These are phyloP conservation scores for Capreolus pygargus DNA, from an alignment of 2,113 vertebrate species.

Conservation along the genomic window DNA sequence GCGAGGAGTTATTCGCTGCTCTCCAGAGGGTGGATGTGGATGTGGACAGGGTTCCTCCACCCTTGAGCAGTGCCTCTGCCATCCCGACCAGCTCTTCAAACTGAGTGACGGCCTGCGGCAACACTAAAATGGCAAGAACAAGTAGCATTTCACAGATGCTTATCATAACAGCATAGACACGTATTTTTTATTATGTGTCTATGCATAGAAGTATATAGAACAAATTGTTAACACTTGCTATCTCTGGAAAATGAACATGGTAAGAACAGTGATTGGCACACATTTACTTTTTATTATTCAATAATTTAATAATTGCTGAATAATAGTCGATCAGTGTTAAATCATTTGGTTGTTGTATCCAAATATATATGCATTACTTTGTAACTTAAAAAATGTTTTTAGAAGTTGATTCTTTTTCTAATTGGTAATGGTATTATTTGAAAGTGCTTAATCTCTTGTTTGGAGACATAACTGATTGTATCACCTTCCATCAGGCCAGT, in stretches of 20 bases:
- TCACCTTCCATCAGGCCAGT: slow-evolving; percentile 5
- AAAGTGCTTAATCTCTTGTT: not conserved
- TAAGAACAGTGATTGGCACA: not conserved
- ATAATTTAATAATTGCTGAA: not conserved
- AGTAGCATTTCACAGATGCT: not conserved
- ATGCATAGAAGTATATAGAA: not conserved
- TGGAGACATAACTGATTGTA: not conserved
- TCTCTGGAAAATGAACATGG: slow-evolving; percentile 1
- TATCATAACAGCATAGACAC: not conserved
- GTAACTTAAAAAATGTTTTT: slow-evolving; percentile 6
- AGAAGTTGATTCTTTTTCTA: not conserved
- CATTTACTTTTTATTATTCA: slow-evolving; percentile 6
- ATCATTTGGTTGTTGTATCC: not conserved
- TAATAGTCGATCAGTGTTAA: not conserved
- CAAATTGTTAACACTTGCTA: not conserved
- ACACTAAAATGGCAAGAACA: slow-evolving; percentile 72
- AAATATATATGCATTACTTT: not conserved
- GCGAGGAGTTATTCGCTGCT: slow-evolving; percentile 73
- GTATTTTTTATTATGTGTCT: not conserved
- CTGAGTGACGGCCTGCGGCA: slow-evolving; percentile 82
- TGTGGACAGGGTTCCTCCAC: slow-evolving; percentile 57
- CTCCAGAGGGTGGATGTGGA: slow-evolving; percentile 78
- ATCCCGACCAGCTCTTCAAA: slow-evolving; percentile 82
- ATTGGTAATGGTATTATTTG: not conserved
- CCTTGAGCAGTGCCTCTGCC: slow-evolving; percentile 81